Evolutionary conservation across 2,888 invertebrate species (phyloP).

Genomic region (Caenorhabditis zanzibari): DNA sequence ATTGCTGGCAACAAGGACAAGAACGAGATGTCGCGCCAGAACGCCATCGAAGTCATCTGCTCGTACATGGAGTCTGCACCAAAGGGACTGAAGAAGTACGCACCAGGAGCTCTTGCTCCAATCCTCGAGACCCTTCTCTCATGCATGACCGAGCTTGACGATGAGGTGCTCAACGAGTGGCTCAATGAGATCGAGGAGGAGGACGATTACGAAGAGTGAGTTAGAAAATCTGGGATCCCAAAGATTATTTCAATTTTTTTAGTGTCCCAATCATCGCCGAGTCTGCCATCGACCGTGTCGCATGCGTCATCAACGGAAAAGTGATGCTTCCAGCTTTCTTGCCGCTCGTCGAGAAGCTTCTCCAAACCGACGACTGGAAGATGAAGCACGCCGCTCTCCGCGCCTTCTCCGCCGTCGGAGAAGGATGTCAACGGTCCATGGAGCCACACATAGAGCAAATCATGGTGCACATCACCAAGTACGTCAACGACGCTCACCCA

Average conservation of each 20-base stretch:
- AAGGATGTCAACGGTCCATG: conserved; percentile 99
- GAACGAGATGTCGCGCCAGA: conserved; percentile 89
- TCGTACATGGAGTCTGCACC: conserved; percentile 95
- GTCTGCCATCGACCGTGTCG: conserved; percentile 95
- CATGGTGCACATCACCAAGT: conserved; percentile 92
- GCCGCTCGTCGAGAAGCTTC: conserved; percentile 60
- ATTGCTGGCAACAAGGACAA: conserved; percentile 83
- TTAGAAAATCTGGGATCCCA: too few relatives aligned
- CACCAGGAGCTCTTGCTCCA: conserved; percentile 89
- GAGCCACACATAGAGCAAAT: conserved; percentile 94
- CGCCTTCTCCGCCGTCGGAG: conserved; percentile 98
- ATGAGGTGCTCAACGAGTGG: conserved; percentile 93
- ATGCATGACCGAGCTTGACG: conserved; percentile 96
- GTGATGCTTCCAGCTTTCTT: conserved; percentile 90
- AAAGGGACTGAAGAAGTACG: conserved; percentile 95
- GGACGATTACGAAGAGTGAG: conserved; percentile 93
- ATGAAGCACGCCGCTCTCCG: conserved; percentile 95
- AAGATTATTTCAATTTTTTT: too few relatives aligned
- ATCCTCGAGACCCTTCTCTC: conserved; percentile 90
- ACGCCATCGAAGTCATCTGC: conserved; percentile 92
- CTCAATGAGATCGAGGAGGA: conserved; percentile 89
- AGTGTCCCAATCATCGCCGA: conserved; percentile 96
- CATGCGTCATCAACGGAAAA: conserved; percentile 96
- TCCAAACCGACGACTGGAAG: conserved; percentile 84
- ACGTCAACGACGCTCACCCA: conserved; percentile 92